These are phyloP conservation scores for Phaethon lepturus DNA, from an alignment of 2,113 vertebrate species.

Conservation along the genomic window DNA sequence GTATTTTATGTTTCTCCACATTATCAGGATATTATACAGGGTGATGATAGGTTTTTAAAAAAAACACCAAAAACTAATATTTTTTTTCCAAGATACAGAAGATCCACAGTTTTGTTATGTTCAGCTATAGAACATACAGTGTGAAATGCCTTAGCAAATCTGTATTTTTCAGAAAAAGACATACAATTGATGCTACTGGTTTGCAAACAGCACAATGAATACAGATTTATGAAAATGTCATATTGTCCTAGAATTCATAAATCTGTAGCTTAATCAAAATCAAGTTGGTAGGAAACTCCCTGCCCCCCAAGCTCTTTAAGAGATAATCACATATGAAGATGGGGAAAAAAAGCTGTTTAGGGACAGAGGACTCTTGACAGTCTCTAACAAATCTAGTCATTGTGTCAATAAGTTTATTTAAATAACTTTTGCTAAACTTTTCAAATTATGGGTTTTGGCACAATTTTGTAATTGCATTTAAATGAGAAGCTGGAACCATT, in stretches of 20 bases:
- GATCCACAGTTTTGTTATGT: neutral
- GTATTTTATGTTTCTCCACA: neutral
- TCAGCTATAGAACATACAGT: neutral
- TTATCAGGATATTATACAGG: neutral
- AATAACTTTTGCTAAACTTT: neutral
- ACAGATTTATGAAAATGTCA: neutral
- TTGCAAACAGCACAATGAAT: neutral
- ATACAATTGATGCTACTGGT: neutral
- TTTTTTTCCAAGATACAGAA: neutral
- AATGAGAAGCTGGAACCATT: neutral
- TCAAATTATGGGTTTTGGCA: neutral
- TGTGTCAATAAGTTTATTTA: neutral
- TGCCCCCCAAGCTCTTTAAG: neutral
- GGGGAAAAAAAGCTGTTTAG: neutral
- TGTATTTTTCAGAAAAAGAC: neutral
- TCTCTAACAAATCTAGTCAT: neutral
- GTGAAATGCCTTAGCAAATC: neutral
- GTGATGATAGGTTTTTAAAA: neutral
- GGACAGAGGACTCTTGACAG: neutral
- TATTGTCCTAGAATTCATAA: neutral
- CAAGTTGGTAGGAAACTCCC: neutral
- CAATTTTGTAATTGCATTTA: neutral
- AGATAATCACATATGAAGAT: neutral
- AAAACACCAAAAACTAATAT: neutral
- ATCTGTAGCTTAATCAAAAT: neutral